phyloP scores from a whole-genome alignment of 2,797 vertebrate genomes.

The Syndactyla subalaris region DNA sequence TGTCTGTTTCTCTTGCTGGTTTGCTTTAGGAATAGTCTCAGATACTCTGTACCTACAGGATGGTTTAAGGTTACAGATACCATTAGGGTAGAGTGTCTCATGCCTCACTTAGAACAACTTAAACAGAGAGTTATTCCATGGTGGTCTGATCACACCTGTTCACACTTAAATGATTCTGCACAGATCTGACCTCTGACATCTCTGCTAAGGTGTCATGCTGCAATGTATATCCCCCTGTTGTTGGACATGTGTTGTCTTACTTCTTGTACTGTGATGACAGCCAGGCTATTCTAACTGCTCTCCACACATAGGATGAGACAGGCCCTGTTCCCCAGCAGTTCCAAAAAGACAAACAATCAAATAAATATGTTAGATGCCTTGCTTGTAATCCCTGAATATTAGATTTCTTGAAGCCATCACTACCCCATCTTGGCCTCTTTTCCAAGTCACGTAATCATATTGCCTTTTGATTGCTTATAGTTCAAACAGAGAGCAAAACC shows the following conservation, averaged over 20 bases:
- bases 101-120: background rate
- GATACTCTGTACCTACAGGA: background rate
- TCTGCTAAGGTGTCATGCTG: background rate
- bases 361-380: background rate
- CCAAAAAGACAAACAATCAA: background rate
- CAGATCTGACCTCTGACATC: constrained; percentile 51
- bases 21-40: background rate
- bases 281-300: background rate
- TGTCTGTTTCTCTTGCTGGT: background rate
- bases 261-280: constrained; percentile 6
- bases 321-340: background rate
- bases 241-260: constrained; percentile 19
- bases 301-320: background rate
- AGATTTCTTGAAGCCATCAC: background rate
- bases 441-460: background rate
- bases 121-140: constrained; percentile 29
- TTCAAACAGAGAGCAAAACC: background rate
- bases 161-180: constrained; percentile 40
- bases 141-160: constrained; percentile 48
- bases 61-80: constrained; percentile 7
- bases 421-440: background rate
- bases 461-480: background rate
- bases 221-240: constrained; percentile 3
- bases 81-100: background rate
- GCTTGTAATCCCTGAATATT: background rate